Percentiles rank a stretch among this genome's conserved stretches.
Evolutionary conservation across 2,888 invertebrate species (phyloP).

Genomic region (Drosophila birchii): DNA sequence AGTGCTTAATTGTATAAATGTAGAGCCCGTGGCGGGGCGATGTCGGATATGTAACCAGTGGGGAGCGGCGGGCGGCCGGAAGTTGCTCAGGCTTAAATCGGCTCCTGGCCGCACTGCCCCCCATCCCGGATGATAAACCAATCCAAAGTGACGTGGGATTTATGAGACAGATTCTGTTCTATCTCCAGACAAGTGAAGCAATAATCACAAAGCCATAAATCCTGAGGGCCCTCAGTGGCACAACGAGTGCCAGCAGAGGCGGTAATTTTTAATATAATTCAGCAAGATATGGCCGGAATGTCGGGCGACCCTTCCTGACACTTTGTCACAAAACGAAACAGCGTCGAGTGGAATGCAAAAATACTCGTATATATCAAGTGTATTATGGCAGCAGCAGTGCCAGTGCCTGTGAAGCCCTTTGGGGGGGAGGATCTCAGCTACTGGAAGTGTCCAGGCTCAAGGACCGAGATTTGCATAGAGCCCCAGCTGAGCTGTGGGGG

Average conservation of each 20-base stretch:
- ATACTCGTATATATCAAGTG: slow-evolving; percentile 55
- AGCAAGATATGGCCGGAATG: slow-evolving; percentile 65
- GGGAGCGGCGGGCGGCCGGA: slow-evolving; percentile 49
- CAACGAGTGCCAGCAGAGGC: slow-evolving; percentile 45
- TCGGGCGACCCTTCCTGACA: slow-evolving; percentile 64
- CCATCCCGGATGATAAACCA: slow-evolving; percentile 33
- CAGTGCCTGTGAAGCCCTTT: slow-evolving; percentile 25
- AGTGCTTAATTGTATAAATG: slow-evolving; percentile 80
- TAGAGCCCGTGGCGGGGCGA: slow-evolving; percentile 51
- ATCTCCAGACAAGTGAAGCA: slow-evolving; percentile 75
- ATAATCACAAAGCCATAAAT: slow-evolving; percentile 74
- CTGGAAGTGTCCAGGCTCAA: slow-evolving; percentile 48
- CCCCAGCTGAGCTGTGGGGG: slow-evolving; percentile 30
- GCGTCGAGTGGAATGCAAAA: slow-evolving; percentile 61
- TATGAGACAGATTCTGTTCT: slow-evolving; percentile 53
- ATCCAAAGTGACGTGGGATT: slow-evolving; percentile 49
- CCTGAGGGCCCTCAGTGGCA: slow-evolving; percentile 52
- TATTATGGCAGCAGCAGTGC: slow-evolving; percentile 52
- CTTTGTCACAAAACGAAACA: slow-evolving; percentile 73
- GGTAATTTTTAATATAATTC: slow-evolving; percentile 72
- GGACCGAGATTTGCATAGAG: slow-evolving; percentile 70
- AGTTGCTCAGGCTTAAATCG: slow-evolving; percentile 48
- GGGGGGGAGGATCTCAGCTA: slow-evolving; percentile 7
- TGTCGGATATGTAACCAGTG: slow-evolving; percentile 25
- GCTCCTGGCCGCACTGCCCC: background rate